Evolutionary conservation across 2,888 invertebrate species (phyloP), one percentile per base, ranked within the genome.

Genomic region (Esperia sulphurella): DNA sequence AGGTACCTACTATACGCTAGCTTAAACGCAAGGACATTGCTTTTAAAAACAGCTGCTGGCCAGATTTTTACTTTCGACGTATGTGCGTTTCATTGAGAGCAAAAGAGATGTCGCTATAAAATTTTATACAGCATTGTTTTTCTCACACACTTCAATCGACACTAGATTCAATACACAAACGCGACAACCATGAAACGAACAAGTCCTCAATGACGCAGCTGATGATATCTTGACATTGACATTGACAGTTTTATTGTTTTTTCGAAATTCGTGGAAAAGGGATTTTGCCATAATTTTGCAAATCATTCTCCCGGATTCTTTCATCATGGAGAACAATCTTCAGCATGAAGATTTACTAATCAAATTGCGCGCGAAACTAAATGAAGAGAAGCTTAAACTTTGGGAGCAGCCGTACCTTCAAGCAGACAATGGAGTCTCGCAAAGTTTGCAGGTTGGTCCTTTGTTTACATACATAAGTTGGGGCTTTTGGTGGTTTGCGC

Each of bases 321-420:
- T 46, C 21, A 58, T 14, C 52, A 86, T 87, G 87, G 85, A 82
- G 37, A 52, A 51, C 0, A 80, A 75, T 60, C 69, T 89, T 9
- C 79, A 85, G 50, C 83, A 88, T 49, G 94, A 94, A 72, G 93
- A 93, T 75, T 79, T 92, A 58, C 80, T 93, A 12, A 91, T 93
- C 43, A 92, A 92, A 81, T 83, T 95, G 10, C 90, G 94, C 14
- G 92, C 92, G 0, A 92, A 92, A 63, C 79, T 96, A 33, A 94
- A 95, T 58, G 81, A 87, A 48, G 92, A 93, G 49, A 91, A 91
- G 56, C 88, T 96, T 5, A 95, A 95, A 70, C 76, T 96, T 50
- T 96, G 96, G 96, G 87, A 94, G 59, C 84, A 92, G 12, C 96
- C 96, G 0, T 96, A 93, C 70, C 91, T 91, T 43, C 71, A 75